Conservation (phyloP, 2,888 invertebrate genomes). For the Prionchulus punctatus region DNA sequence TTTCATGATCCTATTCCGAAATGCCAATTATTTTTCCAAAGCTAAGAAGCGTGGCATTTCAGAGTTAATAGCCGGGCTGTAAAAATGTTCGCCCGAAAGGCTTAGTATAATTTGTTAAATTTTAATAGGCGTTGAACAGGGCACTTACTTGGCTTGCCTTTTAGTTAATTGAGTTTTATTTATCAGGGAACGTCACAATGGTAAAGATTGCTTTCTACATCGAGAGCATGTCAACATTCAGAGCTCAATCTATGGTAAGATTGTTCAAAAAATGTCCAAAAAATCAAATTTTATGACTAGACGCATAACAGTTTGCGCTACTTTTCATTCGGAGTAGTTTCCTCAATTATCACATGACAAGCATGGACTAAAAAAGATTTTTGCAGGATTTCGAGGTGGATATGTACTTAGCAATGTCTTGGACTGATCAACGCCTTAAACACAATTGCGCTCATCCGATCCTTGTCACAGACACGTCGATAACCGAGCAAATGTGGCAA, state of each 20-base stretch:
- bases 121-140: no score
- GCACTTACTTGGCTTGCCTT: no score
- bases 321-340: not conserved
- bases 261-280: not conserved
- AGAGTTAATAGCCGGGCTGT: no score
- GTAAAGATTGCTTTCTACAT: slow-evolving; percentile 25
- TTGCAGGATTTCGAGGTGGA: slow-evolving; percentile 29
- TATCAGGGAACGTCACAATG: slow-evolving; percentile 1
- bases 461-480: slow-evolving; percentile 16
- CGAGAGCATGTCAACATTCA: slow-evolving; percentile 31
- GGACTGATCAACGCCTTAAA: slow-evolving; percentile 26
- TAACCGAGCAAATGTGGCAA: slow-evolving; percentile 11
- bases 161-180: slow-evolving; percentile 4
- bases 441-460: slow-evolving; percentile 32
- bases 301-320: not conserved
- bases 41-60: no score
- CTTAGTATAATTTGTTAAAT: no score
- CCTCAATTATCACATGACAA: not conserved
- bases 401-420: slow-evolving; percentile 31
- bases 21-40: no score
- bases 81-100: no score
- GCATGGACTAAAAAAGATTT: not conserved
- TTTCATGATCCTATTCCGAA: not conserved
- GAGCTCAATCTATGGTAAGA: slow-evolving; percentile 29
- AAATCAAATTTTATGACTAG: not conserved